A percentile compares a stretch with the other conserved stretches of the same genome.
These are phyloP conservation scores for Rotaria macrura DNA, from an alignment of 2,888 invertebrate genomes.

Conservation along the genomic window DNA sequence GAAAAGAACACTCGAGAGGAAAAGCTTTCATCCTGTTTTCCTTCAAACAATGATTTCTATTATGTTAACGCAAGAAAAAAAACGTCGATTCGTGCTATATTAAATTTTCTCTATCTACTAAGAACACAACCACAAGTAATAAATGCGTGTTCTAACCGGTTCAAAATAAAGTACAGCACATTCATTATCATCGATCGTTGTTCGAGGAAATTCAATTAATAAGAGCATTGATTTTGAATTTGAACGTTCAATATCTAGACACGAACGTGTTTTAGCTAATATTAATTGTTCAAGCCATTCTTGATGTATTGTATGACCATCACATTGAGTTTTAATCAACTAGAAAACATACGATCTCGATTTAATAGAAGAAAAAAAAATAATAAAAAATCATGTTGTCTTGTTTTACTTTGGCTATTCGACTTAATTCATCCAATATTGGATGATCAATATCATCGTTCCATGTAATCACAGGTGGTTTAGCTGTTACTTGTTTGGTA, in stretches of 20 bases:
- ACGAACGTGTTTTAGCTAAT: conserved; percentile 84
- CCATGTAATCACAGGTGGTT: neutral
- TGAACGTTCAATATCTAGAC: conserved; percentile 82
- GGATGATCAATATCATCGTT: conserved; percentile 29
- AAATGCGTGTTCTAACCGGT: conserved; percentile 57
- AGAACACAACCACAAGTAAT: no score
- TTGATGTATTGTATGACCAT: conserved; percentile 83
- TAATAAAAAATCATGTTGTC: no score
- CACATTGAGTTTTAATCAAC: conserved; percentile 79
- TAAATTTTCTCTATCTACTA: no score
- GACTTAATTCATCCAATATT: conserved; percentile 61
- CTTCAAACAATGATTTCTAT: no score
- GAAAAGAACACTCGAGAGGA: no score
- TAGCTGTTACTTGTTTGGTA: neutral
- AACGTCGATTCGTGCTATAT: no score
- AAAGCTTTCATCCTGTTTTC: no score
- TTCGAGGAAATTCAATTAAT: conserved; percentile 83
- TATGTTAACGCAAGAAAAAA: no score
- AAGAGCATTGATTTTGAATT: conserved; percentile 82
- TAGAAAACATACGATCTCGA: conserved; percentile 36
- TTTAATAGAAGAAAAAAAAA: no score
- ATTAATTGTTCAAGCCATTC: conserved; percentile 93
- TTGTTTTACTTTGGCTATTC: conserved; percentile 69
- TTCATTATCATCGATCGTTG: conserved; percentile 53
- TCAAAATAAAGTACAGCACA: conserved; percentile 84